phyloP scores from a whole-genome alignment of 2,888 invertebrate species.

The Chalcis sispes region DNA sequence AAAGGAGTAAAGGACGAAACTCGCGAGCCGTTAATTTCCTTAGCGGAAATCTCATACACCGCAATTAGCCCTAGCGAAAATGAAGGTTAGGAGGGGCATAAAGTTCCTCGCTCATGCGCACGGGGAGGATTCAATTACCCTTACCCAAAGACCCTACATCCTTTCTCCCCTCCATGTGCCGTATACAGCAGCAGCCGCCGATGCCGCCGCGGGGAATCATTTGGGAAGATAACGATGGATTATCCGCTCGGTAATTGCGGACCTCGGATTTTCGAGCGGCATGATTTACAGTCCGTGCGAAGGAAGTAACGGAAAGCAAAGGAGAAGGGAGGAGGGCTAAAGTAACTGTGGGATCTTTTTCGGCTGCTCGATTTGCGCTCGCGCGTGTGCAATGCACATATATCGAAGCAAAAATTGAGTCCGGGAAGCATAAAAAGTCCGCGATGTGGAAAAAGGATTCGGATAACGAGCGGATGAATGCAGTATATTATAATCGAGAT shows the following conservation, averaged over 20 bases:
- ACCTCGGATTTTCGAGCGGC: slow-evolving; percentile 43
- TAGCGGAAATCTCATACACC: slow-evolving; percentile 36
- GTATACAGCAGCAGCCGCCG: not conserved
- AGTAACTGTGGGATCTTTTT: no score
- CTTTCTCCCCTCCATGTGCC: not conserved
- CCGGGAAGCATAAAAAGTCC: no score
- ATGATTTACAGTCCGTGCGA: slow-evolving; percentile 39
- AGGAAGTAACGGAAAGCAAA: not conserved
- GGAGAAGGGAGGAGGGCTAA: not conserved
- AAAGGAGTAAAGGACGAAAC: not conserved
- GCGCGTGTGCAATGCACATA: no score
- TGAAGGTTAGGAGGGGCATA: slow-evolving; percentile 33
- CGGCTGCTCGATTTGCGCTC: no score
- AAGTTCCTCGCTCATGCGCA: slow-evolving; percentile 41
- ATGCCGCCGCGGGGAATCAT: slow-evolving; percentile 7
- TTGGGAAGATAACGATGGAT: slow-evolving; percentile 50
- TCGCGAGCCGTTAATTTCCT: slow-evolving; percentile 35
- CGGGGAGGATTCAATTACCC: slow-evolving; percentile 46
- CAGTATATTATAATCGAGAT: not conserved
- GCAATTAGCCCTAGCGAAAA: slow-evolving; percentile 45
- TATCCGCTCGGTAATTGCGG: slow-evolving; percentile 47
- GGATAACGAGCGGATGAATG: slow-evolving; percentile 20
- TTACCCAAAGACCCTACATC: slow-evolving; percentile 17
- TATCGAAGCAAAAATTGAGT: no score
- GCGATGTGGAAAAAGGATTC: not conserved